Evolutionary conservation across 1,140 invertebrate genomes (phyloP).

Genomic region (Coptotermes formosanus): DNA sequence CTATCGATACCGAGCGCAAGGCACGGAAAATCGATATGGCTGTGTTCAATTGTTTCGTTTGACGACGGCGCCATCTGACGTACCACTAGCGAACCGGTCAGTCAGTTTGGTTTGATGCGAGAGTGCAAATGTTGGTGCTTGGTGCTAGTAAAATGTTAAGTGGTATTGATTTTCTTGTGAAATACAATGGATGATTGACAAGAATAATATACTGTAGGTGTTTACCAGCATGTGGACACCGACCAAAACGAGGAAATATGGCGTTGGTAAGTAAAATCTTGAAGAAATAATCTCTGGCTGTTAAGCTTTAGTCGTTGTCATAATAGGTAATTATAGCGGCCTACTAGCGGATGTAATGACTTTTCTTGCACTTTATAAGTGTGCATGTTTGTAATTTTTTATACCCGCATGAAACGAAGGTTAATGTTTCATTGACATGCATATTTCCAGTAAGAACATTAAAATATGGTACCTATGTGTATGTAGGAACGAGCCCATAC

Average conservation of each 20-base stretch:
- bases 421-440: neutral
- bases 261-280: slow-evolving; percentile 56
- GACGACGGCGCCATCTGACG: neutral
- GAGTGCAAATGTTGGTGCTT: neutral
- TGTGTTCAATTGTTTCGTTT: neutral
- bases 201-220: neutral
- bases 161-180: slow-evolving; percentile 32
- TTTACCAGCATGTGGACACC: slow-evolving; percentile 57
- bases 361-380: neutral
- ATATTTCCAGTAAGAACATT: no score
- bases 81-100: neutral
- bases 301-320: neutral
- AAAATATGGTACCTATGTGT: no score
- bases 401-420: neutral
- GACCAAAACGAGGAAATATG: slow-evolving; percentile 62
- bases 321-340: neutral
- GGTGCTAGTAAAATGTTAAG: slow-evolving; percentile 18
- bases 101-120: slow-evolving; percentile 7
- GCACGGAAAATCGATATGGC: no score
- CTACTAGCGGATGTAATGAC: neutral
- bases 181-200: slow-evolving; percentile 26
- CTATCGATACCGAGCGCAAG: no score
- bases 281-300: neutral
- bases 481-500: no score
- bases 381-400: neutral